These are phyloP conservation scores for Ochotona curzoniae DNA, from an alignment of 2,113 vertebrate species.

Conservation along the genomic window DNA sequence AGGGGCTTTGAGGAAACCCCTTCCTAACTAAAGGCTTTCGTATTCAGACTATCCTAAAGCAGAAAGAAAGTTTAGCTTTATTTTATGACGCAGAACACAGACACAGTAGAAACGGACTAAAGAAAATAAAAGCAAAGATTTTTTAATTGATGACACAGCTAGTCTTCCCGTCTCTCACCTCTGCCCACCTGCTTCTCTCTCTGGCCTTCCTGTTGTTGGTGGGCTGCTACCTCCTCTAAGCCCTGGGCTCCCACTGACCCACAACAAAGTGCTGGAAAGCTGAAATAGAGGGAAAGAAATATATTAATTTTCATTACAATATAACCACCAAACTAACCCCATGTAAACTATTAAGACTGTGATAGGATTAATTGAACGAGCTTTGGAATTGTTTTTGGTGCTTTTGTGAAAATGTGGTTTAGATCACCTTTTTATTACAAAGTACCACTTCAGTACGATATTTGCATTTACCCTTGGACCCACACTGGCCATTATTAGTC, in stretches of 20 bases:
- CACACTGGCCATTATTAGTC: background rate
- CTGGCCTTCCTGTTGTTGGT: background rate
- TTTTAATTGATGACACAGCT: background rate
- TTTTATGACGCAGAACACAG: background rate
- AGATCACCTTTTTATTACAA: background rate
- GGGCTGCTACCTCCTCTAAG: background rate
- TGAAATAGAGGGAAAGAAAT: background rate
- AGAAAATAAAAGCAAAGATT: background rate
- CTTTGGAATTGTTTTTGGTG: conserved; percentile 27
- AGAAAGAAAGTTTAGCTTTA: background rate
- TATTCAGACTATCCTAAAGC: background rate
- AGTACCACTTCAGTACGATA: background rate
- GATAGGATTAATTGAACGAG: conserved; percentile 35
- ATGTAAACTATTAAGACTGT: conserved; percentile 5
- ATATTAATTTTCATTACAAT: background rate
- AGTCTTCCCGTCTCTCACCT: background rate
- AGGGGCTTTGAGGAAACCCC: background rate
- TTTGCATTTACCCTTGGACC: conserved; percentile 35
- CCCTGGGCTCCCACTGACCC: background rate
- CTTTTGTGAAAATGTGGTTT: conserved; percentile 35
- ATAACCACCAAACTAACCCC: background rate
- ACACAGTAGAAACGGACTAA: rapidly evolving
- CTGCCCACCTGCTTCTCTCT: background rate
- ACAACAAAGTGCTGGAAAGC: background rate
- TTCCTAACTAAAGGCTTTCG: background rate